Base-by-base conservation (phyloP, 2,888 invertebrate genomes). In the Eilema depressum region DNA sequence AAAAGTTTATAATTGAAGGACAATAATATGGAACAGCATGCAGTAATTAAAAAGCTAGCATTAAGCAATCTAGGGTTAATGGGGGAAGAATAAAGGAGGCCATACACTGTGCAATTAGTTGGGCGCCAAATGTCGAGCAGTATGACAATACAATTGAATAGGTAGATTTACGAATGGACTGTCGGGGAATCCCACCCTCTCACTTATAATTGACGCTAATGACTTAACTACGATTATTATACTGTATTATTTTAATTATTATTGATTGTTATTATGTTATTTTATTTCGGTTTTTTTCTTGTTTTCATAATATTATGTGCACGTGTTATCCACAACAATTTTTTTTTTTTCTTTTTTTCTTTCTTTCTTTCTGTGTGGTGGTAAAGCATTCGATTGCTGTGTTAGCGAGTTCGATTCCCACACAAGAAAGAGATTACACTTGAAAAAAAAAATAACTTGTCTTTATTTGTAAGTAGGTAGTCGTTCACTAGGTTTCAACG, bases 51-150 rank as follows among this genome's bases (percentile, higher is more conserved):
- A 86, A 86, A 85, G 74, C 75, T 82, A 73, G 84, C 84, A 86
- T 89, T 88, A 87, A 89, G 89, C 88, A 89, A 92, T 91, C 89
- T 89, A 85, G 89, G 88, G 87, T 85, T 83, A 88, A 87, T 84
- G 77, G 80, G 79, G 78, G 76, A 65, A 75, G 82, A 83, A 88
- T 91, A 90, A 91, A 89, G 91, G 82, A 82, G 70, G 83, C 79
- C 87, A 85, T 89, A 89, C 88, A 90, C 88, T 81, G 88, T 78
- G 91, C 92, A 92, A 93, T 93, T 93, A 85, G 72, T 83, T 83
- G 81, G 86, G 91, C 86, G 91, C 92, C 92, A 92, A 93, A 93
- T 93, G 92, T 91, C 90, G 84, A 10, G 11, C 57, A 7, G 23
- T 10, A 37, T 26, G 65, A 68, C 56, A 64, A 65, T 68, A n/a